Percentiles rank a stretch among this genome's conserved stretches.
These are phyloP conservation scores for Gadus macrocephalus DNA, from an alignment of 2,113 vertebrate species.

Conservation along the genomic window DNA sequence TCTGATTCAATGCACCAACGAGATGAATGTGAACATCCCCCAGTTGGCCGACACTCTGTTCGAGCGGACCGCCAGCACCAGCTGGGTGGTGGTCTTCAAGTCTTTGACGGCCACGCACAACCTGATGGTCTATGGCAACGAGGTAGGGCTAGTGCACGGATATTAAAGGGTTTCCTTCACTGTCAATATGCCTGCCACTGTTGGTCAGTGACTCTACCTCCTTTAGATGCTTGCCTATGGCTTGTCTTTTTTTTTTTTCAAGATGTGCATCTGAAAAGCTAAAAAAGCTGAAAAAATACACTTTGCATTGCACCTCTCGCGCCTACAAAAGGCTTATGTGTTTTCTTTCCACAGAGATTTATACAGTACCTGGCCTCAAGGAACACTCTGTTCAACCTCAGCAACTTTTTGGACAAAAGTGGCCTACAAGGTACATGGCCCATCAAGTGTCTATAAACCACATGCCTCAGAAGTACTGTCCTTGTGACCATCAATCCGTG, in stretches of 20 bases:
- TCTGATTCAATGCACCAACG: slow-evolving; percentile 89
- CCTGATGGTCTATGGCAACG: slow-evolving; percentile 90
- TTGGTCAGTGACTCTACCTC: too few species aligned
- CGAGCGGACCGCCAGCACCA: slow-evolving; percentile 87
- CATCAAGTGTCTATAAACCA: neutral
- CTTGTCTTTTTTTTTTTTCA: too few species aligned
- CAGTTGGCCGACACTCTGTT: slow-evolving; percentile 90
- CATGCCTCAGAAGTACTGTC: neutral
- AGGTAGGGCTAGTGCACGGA: slow-evolving; percentile 67
- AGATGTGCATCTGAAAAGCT: neutral
- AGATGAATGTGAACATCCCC: slow-evolving; percentile 93
- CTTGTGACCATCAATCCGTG: neutral
- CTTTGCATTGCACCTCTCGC: neutral
- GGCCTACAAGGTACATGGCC: slow-evolving; percentile 84
- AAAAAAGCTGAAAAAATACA: neutral
- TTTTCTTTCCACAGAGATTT: slow-evolving; percentile 75
- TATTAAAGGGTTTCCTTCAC: too few species aligned
- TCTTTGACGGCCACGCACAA: slow-evolving; percentile 89
- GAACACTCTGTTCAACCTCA: slow-evolving; percentile 92
- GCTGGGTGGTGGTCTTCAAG: slow-evolving; percentile 93
- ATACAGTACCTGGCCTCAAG: slow-evolving; percentile 93
- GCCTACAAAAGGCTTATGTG: neutral
- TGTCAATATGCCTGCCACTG: too few species aligned
- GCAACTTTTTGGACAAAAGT: slow-evolving; percentile 94
- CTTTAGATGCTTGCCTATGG: too few species aligned